Conservation (phyloP, 2,797 vertebrate genomes). For the Pseudochromis fuscus region DNA sequence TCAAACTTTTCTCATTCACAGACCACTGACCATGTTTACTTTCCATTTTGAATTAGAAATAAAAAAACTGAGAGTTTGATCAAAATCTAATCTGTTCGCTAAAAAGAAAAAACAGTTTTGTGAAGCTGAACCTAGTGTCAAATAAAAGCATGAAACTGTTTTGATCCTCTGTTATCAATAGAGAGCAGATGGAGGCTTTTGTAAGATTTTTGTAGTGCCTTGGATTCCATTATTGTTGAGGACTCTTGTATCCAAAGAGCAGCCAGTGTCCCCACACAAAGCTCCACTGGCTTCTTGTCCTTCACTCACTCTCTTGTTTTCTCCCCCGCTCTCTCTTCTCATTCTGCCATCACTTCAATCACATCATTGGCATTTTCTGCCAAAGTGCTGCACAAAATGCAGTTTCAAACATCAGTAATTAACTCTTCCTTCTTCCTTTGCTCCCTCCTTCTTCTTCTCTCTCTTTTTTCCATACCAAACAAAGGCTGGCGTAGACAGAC, state of each 20-base stretch:
- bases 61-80: not conserved
- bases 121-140: not conserved
- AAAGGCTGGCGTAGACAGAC: slow-evolving; percentile 77
- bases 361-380: slow-evolving; percentile 52
- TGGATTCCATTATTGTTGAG: slow-evolving; percentile 46
- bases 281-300: slow-evolving; percentile 4
- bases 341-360: slow-evolving; percentile 48
- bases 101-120: not conserved
- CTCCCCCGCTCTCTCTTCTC: slow-evolving; percentile 27
- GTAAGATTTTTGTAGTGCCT: slow-evolving; percentile 32
- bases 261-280: slow-evolving; percentile 20
- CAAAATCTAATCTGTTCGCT: too few relatives aligned
- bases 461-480: slow-evolving; percentile 52
- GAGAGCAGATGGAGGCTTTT: slow-evolving; percentile 30
- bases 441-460: slow-evolving; percentile 15
- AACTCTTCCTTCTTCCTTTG: slow-evolving; percentile 28
- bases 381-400: slow-evolving; percentile 46
- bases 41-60: not conserved
- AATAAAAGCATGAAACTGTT: slow-evolving; percentile 4
- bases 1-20: not conserved
- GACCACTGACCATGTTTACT: not conserved
- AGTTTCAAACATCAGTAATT: slow-evolving; percentile 51
- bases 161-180: slow-evolving; percentile 36
- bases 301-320: slow-evolving; percentile 21
- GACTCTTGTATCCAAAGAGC: slow-evolving; percentile 46